A percentile compares a stretch with the other conserved stretches of the same genome.
Conservation (phyloP, 1,140 invertebrate genomes). For the Listronotus oregonensis region DNA sequence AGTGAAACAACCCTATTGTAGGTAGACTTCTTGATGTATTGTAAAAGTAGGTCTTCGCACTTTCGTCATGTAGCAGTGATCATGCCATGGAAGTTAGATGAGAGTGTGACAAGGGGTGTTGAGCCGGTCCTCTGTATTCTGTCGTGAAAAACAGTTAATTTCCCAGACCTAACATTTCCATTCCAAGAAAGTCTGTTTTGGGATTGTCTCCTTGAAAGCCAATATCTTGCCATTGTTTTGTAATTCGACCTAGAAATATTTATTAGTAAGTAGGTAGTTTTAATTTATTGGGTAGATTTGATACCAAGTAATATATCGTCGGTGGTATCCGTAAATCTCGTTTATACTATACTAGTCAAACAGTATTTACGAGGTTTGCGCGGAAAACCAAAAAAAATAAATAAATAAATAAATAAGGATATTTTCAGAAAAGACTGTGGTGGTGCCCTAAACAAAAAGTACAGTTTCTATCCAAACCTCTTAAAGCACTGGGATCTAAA, state of each 20-base stretch:
- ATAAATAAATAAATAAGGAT: too few relatives aligned
- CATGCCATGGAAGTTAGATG: conserved; percentile 88
- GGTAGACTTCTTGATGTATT: conserved; percentile 77
- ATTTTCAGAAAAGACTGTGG: too few relatives aligned
- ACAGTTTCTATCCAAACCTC: too few relatives aligned
- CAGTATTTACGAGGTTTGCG: too few relatives aligned
- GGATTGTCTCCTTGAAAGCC: conserved; percentile 98
- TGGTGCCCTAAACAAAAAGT: too few relatives aligned
- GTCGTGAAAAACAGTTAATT: conserved; percentile 89
- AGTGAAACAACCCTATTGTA: conserved; percentile 83
- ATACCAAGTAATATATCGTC: too few relatives aligned
- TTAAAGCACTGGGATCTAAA: too few relatives aligned
- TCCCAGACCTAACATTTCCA: conserved; percentile 93
- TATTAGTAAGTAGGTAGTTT: too few relatives aligned
- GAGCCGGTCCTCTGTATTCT: conserved; percentile 78
- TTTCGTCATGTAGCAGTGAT: conserved; percentile 76
- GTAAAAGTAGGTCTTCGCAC: conserved; percentile 91
- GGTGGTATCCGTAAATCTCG: too few relatives aligned
- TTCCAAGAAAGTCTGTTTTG: conserved; percentile 96
- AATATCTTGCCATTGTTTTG: conserved; percentile 94
- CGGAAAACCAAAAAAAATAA: too few relatives aligned
- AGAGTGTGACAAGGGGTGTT: conserved; percentile 85
- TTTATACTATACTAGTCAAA: too few relatives aligned
- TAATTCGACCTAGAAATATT: conserved; percentile 61
- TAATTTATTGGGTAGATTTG: too few relatives aligned